These are phyloP conservation scores for Oryzias woworae DNA, from an alignment of 2,113 vertebrate genomes.

Conservation along the genomic window DNA sequence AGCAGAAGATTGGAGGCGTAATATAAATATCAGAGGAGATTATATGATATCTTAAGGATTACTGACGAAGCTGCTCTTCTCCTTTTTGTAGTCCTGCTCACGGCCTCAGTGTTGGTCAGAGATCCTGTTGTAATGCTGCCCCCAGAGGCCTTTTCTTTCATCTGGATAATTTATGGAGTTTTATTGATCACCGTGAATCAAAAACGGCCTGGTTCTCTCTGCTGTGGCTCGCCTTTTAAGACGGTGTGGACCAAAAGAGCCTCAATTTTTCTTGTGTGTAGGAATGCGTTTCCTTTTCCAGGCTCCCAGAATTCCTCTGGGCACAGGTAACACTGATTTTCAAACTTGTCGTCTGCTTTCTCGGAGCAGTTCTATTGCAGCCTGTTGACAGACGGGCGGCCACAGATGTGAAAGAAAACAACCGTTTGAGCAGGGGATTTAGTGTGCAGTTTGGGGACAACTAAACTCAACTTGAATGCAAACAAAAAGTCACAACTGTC, in stretches of 20 bases:
- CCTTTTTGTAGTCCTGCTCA: slow-evolving; percentile 21
- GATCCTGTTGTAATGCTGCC: slow-evolving; percentile 22
- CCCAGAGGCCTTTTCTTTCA: slow-evolving; percentile 32
- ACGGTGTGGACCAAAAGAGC: slow-evolving; percentile 26
- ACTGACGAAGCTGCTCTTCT: slow-evolving; percentile 1
- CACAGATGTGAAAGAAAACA: no score
- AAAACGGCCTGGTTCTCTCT: slow-evolving; percentile 39
- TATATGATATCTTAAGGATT: slow-evolving; percentile 33
- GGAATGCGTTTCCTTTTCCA: background rate
- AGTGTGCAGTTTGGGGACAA: background rate
- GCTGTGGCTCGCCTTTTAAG: slow-evolving; percentile 38
- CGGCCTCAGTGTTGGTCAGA: slow-evolving; percentile 15
- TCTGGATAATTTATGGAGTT: slow-evolving; percentile 41
- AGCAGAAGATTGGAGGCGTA: slow-evolving; percentile 18
- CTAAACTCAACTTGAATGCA: background rate
- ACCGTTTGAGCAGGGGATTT: background rate
- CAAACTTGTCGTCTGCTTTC: background rate
- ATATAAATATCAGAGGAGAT: slow-evolving; percentile 34
- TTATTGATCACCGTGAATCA: slow-evolving; percentile 64
- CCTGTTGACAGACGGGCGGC: background rate
- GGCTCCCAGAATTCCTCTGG: background rate
- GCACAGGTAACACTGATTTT: background rate
- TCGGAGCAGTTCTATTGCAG: background rate
- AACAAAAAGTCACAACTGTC: background rate
- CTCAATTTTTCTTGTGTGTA: background rate